Conservation (phyloP, 2,888 invertebrate genomes). For the Dolichomitus sp. region DNA sequence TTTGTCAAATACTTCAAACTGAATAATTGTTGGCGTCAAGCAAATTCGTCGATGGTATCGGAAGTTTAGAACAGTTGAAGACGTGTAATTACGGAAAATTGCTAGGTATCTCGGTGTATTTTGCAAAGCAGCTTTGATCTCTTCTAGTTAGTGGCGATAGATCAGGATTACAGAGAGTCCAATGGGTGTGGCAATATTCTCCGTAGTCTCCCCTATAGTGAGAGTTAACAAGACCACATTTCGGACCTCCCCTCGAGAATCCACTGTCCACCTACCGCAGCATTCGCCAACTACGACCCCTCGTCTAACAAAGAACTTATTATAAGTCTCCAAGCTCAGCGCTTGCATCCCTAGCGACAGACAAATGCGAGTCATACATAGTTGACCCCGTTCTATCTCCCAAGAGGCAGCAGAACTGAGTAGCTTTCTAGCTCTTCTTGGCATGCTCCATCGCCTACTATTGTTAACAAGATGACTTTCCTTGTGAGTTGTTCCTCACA, state of each 20-base stretch:
- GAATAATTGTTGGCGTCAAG: conserved; percentile 31
- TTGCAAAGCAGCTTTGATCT: conserved; percentile 42
- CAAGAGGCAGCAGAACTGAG: neutral
- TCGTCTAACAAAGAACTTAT: conserved; percentile 12
- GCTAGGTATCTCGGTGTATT: neutral
- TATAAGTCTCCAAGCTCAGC: neutral
- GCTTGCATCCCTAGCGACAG: conserved; percentile 41
- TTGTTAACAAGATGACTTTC: neutral
- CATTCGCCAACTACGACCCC: conserved; percentile 1
- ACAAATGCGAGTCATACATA: conserved; percentile 67
- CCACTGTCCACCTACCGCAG: conserved; percentile 1
- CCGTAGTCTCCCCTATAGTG: conserved; percentile 11
- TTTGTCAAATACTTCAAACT: neutral
- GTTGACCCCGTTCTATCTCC: conserved; percentile 55
- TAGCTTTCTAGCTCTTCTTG: conserved; percentile 6
- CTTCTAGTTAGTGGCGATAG: conserved; percentile 35
- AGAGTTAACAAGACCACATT: conserved; percentile 65
- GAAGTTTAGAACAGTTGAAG: conserved; percentile 57
- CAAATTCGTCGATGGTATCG: conserved; percentile 26
- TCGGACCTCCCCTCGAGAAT: conserved; percentile 12
- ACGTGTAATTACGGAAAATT: conserved; percentile 65
- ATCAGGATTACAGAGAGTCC: neutral
- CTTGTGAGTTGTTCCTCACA: neutral
- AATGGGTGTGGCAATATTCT: conserved; percentile 44
- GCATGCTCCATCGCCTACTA: neutral